Conservation (phyloP, 2,888 invertebrate genomes). For the Apocheima hispidaria region DNA sequence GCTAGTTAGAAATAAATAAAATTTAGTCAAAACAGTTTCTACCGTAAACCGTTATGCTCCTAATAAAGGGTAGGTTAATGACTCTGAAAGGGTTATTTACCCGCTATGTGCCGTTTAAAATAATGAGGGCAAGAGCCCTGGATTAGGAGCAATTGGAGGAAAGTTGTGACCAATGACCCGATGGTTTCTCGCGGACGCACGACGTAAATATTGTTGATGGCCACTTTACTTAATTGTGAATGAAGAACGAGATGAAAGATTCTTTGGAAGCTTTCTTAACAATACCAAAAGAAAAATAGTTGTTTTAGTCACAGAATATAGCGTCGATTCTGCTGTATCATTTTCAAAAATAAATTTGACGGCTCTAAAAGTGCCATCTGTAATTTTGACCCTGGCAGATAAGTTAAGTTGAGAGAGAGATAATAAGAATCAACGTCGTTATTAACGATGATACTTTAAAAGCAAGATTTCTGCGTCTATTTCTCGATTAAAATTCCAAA, state of each 20-base stretch:
- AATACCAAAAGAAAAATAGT: background rate
- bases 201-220: conserved; percentile 19
- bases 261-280: conserved; percentile 3
- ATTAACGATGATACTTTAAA: too few species aligned
- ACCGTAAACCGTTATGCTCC: conserved; percentile 8
- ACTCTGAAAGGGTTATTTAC: conserved; percentile 14
- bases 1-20: too few species aligned
- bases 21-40: conserved; percentile 6
- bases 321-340: too few species aligned
- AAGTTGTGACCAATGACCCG: conserved; percentile 14
- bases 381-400: too few species aligned
- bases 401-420: too few species aligned
- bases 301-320: background rate
- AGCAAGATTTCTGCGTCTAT: too few species aligned
- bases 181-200: conserved; percentile 3
- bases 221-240: conserved; percentile 4
- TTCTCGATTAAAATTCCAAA: too few species aligned
- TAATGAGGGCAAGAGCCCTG: conserved; percentile 13
- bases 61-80: conserved; percentile 14
- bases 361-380: too few species aligned
- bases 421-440: too few species aligned
- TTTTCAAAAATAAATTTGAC: too few species aligned
- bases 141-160: conserved; percentile 12
- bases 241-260: conserved; percentile 2
- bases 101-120: conserved; percentile 17